A percentile compares a stretch with the other conserved stretches of the same genome.
These are phyloP conservation scores for Apoda limacodes DNA, from an alignment of 2,888 invertebrate species.

Conservation along the genomic window DNA sequence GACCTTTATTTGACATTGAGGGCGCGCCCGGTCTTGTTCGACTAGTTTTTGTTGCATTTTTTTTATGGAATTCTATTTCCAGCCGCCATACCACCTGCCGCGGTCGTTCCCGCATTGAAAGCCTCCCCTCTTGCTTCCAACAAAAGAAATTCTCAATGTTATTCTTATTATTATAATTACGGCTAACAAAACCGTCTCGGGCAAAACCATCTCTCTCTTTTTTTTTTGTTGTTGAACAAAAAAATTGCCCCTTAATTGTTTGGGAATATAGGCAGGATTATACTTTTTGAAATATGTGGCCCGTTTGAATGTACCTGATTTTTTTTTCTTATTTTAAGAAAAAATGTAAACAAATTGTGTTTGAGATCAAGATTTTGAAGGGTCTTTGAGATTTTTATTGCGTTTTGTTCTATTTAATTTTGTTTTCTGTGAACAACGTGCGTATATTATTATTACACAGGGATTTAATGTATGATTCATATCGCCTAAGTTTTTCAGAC, in stretches of 20 bases:
- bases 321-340: conserved; percentile 37
- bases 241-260: conserved; percentile 46
- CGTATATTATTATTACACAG: no score
- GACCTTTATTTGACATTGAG: conserved; percentile 60
- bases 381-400: no score
- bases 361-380: conserved; percentile 24
- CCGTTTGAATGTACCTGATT: conserved; percentile 33
- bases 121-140: conserved; percentile 47
- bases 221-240: conserved; percentile 45
- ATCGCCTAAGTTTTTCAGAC: no score
- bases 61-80: conserved; percentile 51
- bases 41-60: conserved; percentile 54
- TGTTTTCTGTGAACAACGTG: no score
- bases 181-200: conserved; percentile 53
- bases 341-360: conserved; percentile 61
- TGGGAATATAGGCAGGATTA: conserved; percentile 35
- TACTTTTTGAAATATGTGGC: no score
- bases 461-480: no score
- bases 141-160: conserved; percentile 63
- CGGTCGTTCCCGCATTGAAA: conserved; percentile 62
- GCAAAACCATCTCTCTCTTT: conserved; percentile 26
- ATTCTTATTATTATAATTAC: conserved; percentile 62
- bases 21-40: conserved; percentile 27
- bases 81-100: conserved; percentile 62
- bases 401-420: no score